A percentile compares a stretch with the other conserved stretches of the same genome.
Conservation (phyloP, 2,113 vertebrate species). For the Phylloscopus trochiloides region DNA sequence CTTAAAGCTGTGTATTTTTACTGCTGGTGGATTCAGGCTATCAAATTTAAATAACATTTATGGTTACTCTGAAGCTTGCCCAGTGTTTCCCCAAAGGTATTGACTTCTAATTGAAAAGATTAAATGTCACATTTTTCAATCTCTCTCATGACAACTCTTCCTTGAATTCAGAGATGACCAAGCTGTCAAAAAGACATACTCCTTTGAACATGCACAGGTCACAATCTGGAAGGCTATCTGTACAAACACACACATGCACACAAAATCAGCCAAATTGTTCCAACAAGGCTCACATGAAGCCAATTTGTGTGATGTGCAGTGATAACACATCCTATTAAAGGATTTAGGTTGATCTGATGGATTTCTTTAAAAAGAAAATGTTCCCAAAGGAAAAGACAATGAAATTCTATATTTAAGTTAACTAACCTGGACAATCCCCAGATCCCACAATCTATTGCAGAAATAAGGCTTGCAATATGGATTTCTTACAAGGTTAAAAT, state of each 20-base stretch:
- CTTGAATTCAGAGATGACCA: slow-evolving; percentile 13
- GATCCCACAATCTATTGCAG: background rate
- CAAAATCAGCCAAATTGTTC: background rate
- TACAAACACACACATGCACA: background rate
- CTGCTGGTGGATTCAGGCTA: background rate
- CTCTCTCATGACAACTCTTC: background rate
- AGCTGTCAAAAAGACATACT: background rate
- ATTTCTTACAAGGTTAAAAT: background rate
- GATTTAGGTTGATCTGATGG: background rate
- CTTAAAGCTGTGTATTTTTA: background rate
- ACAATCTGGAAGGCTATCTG: background rate
- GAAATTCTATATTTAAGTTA: background rate
- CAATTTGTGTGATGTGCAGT: background rate
- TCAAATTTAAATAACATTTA: slow-evolving; percentile 12
- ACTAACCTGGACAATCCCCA: background rate
- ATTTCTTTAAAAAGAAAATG: background rate
- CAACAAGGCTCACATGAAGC: background rate
- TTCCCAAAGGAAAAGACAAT: background rate
- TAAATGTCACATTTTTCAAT: slow-evolving; percentile 7
- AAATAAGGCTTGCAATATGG: background rate
- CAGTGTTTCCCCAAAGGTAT: background rate
- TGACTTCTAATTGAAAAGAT: slow-evolving; percentile 48
- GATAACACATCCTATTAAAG: background rate
- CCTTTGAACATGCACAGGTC: background rate
- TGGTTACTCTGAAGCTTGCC: background rate